Conservation (phyloP, 2,113 vertebrate genomes). For the Brevimyrus niger region DNA sequence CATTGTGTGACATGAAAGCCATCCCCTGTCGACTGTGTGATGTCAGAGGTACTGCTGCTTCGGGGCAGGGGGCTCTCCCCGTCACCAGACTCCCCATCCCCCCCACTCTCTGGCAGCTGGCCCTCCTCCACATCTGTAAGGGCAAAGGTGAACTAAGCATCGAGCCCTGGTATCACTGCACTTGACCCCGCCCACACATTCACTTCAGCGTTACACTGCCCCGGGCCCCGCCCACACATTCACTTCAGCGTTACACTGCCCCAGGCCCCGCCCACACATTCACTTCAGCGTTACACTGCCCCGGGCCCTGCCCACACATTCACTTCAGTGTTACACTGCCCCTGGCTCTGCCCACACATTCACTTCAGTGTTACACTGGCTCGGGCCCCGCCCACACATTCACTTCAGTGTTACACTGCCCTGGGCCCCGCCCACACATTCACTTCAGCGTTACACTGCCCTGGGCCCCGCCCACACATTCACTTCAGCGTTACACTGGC, state of each 20-base stretch:
- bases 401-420: background rate
- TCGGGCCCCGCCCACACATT: background rate
- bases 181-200: background rate
- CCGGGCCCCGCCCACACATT: background rate
- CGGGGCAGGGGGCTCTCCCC: conserved; percentile 68
- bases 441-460: no score
- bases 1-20: conserved; percentile 64
- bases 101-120: conserved; percentile 65
- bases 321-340: background rate
- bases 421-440: no score
- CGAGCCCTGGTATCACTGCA: background rate
- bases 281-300: background rate
- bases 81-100: conserved; percentile 56
- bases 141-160: background rate
- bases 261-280: background rate
- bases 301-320: background rate
- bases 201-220: background rate
- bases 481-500: background rate
- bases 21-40: conserved; percentile 72
- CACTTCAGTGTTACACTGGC: background rate
- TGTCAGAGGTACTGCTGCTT: conserved; percentile 88
- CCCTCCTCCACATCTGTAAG: conserved; percentile 81
- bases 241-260: background rate
- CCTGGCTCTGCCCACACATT: background rate
- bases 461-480: background rate